Conservation (phyloP, 2,113 vertebrate species). For the Psilopsiagon aymara region DNA sequence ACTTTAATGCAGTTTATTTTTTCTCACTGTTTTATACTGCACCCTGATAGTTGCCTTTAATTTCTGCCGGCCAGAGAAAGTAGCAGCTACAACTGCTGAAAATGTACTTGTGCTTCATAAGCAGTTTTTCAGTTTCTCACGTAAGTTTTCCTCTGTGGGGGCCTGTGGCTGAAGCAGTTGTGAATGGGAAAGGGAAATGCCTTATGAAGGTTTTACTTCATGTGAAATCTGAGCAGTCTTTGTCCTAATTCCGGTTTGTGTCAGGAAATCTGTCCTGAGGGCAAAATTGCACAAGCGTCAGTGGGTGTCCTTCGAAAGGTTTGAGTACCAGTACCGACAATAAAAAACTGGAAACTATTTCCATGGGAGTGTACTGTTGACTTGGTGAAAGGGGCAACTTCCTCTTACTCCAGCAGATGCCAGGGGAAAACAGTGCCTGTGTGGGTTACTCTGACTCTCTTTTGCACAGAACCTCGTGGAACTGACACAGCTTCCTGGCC, state of each 20-base stretch:
- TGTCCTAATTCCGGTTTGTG: conserved; percentile 26
- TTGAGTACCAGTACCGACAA: background rate
- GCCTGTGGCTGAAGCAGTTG: background rate
- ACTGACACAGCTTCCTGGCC: conserved; percentile 89
- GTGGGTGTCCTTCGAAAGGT: background rate
- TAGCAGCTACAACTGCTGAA: background rate
- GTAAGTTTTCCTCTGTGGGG: background rate
- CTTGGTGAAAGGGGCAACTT: background rate
- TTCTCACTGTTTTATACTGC: background rate
- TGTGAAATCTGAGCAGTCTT: conserved; percentile 16
- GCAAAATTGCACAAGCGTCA: conserved; percentile 29
- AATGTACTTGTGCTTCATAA: background rate
- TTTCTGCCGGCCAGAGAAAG: background rate
- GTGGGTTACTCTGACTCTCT: background rate
- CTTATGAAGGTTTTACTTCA: background rate
- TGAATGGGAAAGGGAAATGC: background rate
- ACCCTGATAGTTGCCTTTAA: background rate
- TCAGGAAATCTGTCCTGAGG: conserved; percentile 35
- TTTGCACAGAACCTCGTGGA: conserved; percentile 90
- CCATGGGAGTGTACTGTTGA: conserved; percentile 25
- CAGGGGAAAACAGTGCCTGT: background rate
- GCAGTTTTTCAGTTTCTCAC: background rate
- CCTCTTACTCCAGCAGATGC: conserved; percentile 35
- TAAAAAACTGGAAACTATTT: conserved; percentile 46
- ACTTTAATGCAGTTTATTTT: background rate